Evolutionary conservation across 37 sponge, comb jelly and placozoan genomes (phyloP), one percentile per base, ranked within the genome.

Genomic region (Lycopodina hypogea): DNA sequence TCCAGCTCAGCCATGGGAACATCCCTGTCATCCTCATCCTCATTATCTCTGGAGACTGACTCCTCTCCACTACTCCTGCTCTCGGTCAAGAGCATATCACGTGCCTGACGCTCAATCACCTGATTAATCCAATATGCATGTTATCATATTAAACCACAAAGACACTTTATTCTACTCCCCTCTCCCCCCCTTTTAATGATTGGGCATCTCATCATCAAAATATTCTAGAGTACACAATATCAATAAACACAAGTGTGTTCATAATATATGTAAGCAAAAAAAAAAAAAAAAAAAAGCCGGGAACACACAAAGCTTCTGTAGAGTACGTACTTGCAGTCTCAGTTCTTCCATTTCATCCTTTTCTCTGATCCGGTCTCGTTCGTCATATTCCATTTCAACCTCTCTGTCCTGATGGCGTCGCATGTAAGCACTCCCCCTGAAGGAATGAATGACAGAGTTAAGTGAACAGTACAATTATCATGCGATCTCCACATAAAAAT

Each of bases 351-450:
- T 24, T 62, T 96, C 97, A 41, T 96, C 92, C 77, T 79, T 84
- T 84, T 98, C 96, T 68, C 83, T 85, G 74, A 63, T 71, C 37
- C 94, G 70, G 71, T 98, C 99, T 56, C 83, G 72, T 86, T 89
- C 91, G 58, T 98, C 99, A 24, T 85, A 81, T 55, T 93, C 96
- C 64, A 89, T 88, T 66, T 98, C 99, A 32, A 87, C 42, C 56
- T 90, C 95, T 11, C 99, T 48, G 67, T 98, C 96, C 22, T 89
- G 74, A 7, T 76, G 68, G 17, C 93, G 76, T 0, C 95, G 89
- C 37, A 85, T 60, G 45, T 83, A 90, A 15, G 77, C 87, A 69
- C 87, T 83, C 21, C 90, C 87, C 71, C 91, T 91, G 66, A 11
- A 34, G 36, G 34, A 1, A 56, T 59, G 60, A 35, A 80, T 6